Conservation (phyloP, 2,113 vertebrate genomes). For the Phyllostomus discolor region DNA sequence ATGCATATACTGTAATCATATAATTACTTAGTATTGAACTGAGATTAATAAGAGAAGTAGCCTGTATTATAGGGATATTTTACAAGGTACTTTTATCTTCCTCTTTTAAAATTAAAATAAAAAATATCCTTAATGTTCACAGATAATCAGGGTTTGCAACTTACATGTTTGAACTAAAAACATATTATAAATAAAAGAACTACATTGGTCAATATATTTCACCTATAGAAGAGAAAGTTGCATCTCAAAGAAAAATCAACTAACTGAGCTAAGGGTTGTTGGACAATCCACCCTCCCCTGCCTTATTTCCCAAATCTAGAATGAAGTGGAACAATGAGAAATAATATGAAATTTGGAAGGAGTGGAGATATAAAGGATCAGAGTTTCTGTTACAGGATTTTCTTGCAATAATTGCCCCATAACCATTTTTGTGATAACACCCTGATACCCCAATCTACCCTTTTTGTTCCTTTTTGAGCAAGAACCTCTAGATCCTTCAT, state of each 20-base stretch:
- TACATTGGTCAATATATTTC: background rate
- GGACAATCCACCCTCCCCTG: fast-evolving
- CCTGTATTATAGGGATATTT: background rate
- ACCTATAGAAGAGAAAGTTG: background rate
- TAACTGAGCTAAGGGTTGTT: background rate
- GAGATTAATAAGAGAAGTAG: background rate
- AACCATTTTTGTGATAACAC: background rate
- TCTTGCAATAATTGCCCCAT: background rate
- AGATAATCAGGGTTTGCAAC: background rate
- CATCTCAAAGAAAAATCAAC: background rate
- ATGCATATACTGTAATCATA: background rate
- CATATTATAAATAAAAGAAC: background rate
- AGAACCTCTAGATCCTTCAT: background rate
- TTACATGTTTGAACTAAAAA: background rate
- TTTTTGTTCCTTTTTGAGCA: background rate
- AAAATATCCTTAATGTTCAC: background rate
- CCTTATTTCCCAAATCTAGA: background rate
- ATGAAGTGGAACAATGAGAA: background rate
- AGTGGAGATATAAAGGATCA: background rate
- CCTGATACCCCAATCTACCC: background rate
- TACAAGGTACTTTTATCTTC: background rate
- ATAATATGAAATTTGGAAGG: background rate
- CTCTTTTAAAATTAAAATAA: background rate
- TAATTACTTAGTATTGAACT: background rate
- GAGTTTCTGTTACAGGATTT: background rate